Conservation (phyloP, 30 jellyfish, hydroid and myxozoan species). For the Rhopilema esculentum region DNA sequence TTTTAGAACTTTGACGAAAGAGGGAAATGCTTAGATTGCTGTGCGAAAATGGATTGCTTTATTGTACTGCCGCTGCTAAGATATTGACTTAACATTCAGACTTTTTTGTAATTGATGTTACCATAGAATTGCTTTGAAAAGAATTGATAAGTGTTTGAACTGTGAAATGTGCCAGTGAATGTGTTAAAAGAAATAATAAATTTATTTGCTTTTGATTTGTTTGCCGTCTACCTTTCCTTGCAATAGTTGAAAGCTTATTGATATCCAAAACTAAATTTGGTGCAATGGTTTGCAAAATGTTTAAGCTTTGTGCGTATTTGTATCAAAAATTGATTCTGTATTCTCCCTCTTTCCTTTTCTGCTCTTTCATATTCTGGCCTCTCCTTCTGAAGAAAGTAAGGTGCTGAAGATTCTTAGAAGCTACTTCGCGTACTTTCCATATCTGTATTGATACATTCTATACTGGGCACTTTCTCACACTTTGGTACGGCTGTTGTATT, state of each 20-base stretch:
- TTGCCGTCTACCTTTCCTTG: not conserved
- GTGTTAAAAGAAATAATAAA: not conserved
- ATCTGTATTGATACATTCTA: no score
- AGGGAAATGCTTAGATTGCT: slow-evolving; percentile 46
- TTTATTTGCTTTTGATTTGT: not conserved
- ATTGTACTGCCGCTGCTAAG: not conserved
- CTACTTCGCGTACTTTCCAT: no score
- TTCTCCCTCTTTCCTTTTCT: no score
- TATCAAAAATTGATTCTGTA: no score
- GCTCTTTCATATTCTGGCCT: no score
- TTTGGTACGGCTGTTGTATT: no score
- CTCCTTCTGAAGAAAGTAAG: no score
- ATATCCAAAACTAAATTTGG: no score
- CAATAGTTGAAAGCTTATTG: no score
- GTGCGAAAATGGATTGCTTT: slow-evolving; percentile 34
- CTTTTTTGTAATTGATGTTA: not conserved
- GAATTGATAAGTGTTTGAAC: not conserved
- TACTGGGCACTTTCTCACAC: no score
- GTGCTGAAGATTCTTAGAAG: no score
- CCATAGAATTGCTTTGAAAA: not conserved
- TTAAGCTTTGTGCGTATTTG: no score
- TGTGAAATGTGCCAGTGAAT: not conserved
- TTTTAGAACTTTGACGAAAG: not conserved
- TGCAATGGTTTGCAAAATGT: not conserved
- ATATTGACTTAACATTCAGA: not conserved